These are phyloP conservation scores for Zosterops borbonicus DNA, from an alignment of 2,113 vertebrate species.

Conservation along the genomic window DNA sequence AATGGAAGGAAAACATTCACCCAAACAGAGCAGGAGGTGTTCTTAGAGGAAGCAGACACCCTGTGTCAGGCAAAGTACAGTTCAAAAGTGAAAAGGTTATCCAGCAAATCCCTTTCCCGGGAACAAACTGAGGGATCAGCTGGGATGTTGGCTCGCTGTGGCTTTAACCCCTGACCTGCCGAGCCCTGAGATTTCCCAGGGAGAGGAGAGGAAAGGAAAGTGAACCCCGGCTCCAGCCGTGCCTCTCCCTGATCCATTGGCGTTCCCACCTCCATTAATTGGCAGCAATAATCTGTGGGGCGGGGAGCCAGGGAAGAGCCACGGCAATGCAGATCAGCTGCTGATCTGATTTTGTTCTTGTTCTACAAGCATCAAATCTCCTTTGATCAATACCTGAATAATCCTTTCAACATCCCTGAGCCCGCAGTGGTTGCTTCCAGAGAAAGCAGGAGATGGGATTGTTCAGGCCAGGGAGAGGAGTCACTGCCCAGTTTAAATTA, in stretches of 20 bases:
- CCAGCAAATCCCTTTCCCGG: neutral
- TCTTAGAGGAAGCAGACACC: neutral
- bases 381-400: neutral
- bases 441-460: neutral
- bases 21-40: neutral
- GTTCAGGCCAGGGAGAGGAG: neutral
- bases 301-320: neutral
- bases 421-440: neutral
- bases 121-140: neutral
- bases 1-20: neutral
- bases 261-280: fast-evolving
- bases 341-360: neutral
- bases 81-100: fast-evolving
- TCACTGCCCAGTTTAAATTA: neutral
- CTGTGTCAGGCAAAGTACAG: neutral
- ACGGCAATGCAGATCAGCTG: neutral
- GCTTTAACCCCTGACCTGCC: neutral
- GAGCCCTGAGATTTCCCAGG: neutral
- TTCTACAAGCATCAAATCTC: neutral
- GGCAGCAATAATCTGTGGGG: neutral
- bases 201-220: fast-evolving
- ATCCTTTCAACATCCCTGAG: neutral
- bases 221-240: fast-evolving
- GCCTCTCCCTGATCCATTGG: fast-evolving
- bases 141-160: fast-evolving